Conservation (phyloP, 2,888 invertebrate species). For the Stomorhina lunata region DNA sequence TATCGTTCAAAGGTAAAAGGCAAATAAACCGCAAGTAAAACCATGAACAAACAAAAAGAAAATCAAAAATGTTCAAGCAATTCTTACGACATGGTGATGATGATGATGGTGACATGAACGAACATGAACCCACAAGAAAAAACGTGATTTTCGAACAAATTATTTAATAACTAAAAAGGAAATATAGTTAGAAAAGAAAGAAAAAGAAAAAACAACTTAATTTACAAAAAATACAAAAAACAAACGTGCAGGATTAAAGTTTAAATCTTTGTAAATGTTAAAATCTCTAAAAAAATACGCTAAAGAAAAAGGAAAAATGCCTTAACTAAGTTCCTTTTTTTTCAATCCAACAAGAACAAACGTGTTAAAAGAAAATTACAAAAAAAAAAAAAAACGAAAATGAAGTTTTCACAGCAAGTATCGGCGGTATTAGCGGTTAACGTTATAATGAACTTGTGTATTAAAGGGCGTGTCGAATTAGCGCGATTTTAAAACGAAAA, state of each 20-base stretch:
- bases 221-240: neutral
- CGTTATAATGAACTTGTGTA: slow-evolving; percentile 23
- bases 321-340: neutral
- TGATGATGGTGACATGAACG: slow-evolving; percentile 1
- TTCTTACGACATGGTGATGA: no score
- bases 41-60: slow-evolving; percentile 30
- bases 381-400: neutral
- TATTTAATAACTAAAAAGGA: no score
- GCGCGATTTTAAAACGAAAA: slow-evolving; percentile 48
- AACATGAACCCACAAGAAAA: neutral
- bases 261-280: slow-evolving; percentile 6
- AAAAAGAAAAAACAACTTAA: neutral
- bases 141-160: slow-evolving; percentile 7
- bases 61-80: neutral
- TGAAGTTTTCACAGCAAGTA: neutral
- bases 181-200: neutral
- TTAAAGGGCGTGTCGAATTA: slow-evolving; percentile 57
- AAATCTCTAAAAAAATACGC: neutral
- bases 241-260: neutral
- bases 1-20: neutral
- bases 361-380: neutral
- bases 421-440: slow-evolving; percentile 10
- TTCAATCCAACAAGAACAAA: no score
- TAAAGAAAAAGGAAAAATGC: neutral
- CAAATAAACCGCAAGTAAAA: neutral